Conservation (phyloP, 1,140 invertebrate species). For the Matsumurasca onukii region DNA sequence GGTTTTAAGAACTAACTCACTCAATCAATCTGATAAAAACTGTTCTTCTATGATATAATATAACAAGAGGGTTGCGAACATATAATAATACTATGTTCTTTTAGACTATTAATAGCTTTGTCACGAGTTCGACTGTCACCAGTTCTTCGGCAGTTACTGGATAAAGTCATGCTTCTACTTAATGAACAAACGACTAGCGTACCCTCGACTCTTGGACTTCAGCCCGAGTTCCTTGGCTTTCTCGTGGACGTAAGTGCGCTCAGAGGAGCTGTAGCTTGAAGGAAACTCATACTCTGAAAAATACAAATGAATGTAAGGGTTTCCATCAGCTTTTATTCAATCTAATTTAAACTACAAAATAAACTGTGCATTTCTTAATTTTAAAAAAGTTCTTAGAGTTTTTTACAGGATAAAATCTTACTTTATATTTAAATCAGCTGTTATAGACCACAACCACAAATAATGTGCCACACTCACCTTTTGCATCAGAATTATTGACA, state of each 20-base stretch:
- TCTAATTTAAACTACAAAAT: background rate
- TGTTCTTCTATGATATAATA: too few species aligned
- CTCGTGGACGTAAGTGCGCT: constrained; percentile 76
- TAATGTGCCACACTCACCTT: background rate
- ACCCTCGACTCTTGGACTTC: constrained; percentile 74
- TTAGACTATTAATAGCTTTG: too few species aligned
- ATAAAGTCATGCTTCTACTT: too few species aligned
- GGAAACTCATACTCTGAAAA: constrained; percentile 59
- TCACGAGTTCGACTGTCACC: too few species aligned
- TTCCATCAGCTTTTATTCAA: background rate
- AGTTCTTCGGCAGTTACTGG: too few species aligned
- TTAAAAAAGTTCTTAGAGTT: background rate
- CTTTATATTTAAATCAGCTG: background rate
- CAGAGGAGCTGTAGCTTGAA: constrained; percentile 69
- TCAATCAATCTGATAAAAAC: too few species aligned
- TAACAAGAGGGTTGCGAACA: too few species aligned
- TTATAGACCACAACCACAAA: background rate
- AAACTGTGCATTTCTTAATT: background rate
- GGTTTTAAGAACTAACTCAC: too few species aligned
- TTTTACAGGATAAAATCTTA: background rate
- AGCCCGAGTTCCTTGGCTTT: constrained; percentile 62
- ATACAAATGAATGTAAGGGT: constrained; percentile 11
- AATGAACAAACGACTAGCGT: too few species aligned
- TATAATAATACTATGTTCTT: too few species aligned
- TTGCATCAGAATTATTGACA: constrained; percentile 7